These are phyloP conservation scores for Ostrea denselamellosa DNA, from an alignment of 1,140 invertebrate species.

Conservation along the genomic window DNA sequence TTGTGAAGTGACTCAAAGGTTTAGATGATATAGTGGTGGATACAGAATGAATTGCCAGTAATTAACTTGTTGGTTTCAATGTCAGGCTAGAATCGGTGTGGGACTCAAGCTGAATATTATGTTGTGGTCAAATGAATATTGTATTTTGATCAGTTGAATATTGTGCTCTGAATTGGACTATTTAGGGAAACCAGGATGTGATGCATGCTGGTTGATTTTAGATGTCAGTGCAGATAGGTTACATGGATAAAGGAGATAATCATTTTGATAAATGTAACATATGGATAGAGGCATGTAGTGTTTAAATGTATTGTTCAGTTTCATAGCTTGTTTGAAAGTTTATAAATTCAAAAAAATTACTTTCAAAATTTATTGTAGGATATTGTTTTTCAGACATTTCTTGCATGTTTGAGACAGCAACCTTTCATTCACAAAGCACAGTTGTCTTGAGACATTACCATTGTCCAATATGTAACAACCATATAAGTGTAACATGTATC, in stretches of 20 bases:
- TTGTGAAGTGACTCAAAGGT: neutral
- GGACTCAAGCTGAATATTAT: neutral
- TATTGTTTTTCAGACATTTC: neutral
- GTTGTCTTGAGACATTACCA: neutral
- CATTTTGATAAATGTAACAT: neutral
- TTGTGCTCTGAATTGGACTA: neutral
- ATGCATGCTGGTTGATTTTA: conserved; percentile 6
- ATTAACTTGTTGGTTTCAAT: conserved; percentile 10
- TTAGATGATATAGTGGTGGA: neutral
- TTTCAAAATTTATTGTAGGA: too few species aligned
- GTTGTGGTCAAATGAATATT: neutral
- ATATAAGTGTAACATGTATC: neutral
- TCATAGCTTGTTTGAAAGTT: too few species aligned
- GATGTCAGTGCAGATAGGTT: neutral
- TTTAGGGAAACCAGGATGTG: neutral
- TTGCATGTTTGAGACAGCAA: neutral
- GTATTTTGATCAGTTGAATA: neutral
- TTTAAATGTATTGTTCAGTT: neutral
- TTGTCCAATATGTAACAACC: neutral
- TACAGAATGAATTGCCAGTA: conserved; percentile 5
- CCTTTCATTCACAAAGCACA: neutral
- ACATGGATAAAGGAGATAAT: neutral
- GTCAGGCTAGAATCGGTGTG: neutral
- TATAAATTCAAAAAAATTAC: too few species aligned
- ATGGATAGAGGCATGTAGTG: neutral